Percentiles rank a stretch among this genome's conserved stretches.
Evolutionary conservation across 2,797 vertebrate genomes (phyloP).

Genomic region (Labeo calbasu): DNA sequence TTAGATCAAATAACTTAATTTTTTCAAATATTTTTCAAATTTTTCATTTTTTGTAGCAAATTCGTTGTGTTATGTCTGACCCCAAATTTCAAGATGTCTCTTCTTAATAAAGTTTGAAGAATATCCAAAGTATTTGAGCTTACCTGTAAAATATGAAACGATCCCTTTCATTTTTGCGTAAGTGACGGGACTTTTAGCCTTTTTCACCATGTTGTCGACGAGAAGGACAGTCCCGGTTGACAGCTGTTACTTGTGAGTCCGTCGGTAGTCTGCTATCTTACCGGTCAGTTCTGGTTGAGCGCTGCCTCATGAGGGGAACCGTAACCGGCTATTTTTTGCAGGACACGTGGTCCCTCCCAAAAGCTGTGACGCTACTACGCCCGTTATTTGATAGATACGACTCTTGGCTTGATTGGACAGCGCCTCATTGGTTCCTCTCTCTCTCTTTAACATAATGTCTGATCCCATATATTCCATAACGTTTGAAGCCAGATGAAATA

Average conservation of each 20-base stretch:
- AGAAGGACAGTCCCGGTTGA: neutral
- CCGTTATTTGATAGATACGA: neutral
- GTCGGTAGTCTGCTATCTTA: slow-evolving; percentile 20
- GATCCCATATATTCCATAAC: neutral
- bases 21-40: neutral
- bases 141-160: slow-evolving; percentile 77
- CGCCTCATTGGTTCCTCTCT: neutral
- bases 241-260: slow-evolving; percentile 16
- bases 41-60: neutral
- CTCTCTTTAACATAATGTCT: neutral
- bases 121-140: neutral
- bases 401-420: neutral
- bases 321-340: slow-evolving; percentile 58
- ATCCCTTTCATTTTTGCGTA: slow-evolving; percentile 77
- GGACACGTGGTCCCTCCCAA: slow-evolving; percentile 50
- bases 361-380: slow-evolving; percentile 49
- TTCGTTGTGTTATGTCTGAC: neutral
- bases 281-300: slow-evolving; percentile 49
- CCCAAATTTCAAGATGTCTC: neutral
- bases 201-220: slow-evolving; percentile 54
- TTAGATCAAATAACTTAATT: neutral
- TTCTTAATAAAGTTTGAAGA: slow-evolving; percentile 1
- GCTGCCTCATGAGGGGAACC: slow-evolving; percentile 15
- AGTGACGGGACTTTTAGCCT: slow-evolving; percentile 63
- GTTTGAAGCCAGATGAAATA: neutral